Conservation (phyloP, 1,140 invertebrate species). For the Drosophila kikkawai region DNA sequence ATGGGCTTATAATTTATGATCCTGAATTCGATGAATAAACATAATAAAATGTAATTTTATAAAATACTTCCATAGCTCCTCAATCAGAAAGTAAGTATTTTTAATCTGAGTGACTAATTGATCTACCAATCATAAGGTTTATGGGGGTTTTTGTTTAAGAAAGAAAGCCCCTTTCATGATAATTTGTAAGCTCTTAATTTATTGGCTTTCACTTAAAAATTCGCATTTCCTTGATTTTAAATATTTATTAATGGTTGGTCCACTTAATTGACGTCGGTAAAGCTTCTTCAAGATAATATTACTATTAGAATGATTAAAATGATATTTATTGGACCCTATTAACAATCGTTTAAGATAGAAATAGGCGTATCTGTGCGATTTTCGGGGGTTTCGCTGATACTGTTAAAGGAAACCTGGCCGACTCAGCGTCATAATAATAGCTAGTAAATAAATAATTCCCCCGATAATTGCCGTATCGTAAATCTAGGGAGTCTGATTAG, state of each 20-base stretch:
- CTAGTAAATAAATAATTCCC: neutral
- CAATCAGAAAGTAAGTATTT: neutral
- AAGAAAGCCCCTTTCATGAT: neutral
- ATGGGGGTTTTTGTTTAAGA: neutral
- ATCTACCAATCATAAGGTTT: neutral
- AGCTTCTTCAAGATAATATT: neutral
- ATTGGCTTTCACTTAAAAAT: neutral
- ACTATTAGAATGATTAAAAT: neutral
- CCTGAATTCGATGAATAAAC: neutral
- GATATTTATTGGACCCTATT: no score
- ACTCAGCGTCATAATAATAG: conserved; percentile 3
- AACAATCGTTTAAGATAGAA: neutral
- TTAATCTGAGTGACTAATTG: conserved; percentile 5
- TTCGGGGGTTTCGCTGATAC: conserved; percentile 8
- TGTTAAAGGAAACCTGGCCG: neutral
- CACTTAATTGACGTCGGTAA: neutral
- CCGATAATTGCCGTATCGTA: conserved; percentile 16
- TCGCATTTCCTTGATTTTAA: neutral
- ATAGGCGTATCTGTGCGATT: neutral
- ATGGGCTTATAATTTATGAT: neutral
- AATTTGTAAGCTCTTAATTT: neutral
- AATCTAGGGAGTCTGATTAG: conserved; percentile 5
- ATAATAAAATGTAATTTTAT: neutral
- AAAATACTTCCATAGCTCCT: neutral
- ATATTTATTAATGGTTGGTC: neutral